phyloP scores from a whole-genome alignment of 2,113 vertebrate species.

The Ploceus nigricollis region DNA sequence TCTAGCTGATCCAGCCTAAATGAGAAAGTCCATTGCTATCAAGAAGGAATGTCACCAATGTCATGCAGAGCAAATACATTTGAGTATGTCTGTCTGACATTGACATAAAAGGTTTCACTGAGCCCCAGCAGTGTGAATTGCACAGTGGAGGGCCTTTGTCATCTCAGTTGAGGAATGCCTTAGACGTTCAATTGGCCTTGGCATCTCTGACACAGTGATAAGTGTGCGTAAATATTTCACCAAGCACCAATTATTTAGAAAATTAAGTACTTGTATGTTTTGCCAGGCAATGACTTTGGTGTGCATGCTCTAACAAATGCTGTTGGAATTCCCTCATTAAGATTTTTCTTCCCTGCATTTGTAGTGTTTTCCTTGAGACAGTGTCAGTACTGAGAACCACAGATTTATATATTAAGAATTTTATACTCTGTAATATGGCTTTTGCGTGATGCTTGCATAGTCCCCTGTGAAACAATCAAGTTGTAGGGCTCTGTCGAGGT shows the following conservation, averaged over 20 bases:
- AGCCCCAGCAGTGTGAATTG: not conserved
- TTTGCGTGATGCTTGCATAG: not conserved
- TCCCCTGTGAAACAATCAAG: not conserved
- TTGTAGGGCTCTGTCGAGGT: not conserved
- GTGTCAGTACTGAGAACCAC: not conserved
- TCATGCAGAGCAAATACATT: not conserved
- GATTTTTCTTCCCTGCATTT: not conserved
- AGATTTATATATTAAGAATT: not conserved
- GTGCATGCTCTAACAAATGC: not conserved
- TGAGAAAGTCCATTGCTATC: not conserved
- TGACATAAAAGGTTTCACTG: constrained; percentile 6
- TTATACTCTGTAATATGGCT: not conserved
- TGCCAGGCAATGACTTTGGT: not conserved
- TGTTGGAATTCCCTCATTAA: not conserved
- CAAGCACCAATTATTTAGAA: not conserved
- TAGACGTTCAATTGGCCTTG: not conserved
- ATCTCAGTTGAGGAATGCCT: not conserved
- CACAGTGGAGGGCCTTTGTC: not conserved
- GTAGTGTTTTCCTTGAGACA: not conserved
- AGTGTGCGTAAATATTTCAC: not conserved
- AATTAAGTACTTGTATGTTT: not conserved
- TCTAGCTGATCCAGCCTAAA: not conserved
- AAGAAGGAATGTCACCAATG: constrained; percentile 33
- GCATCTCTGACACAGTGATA: not conserved
- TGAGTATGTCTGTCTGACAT: not conserved